phyloP scores from a whole-genome alignment of 2,797 vertebrate genomes.

The Myotis myotis region DNA sequence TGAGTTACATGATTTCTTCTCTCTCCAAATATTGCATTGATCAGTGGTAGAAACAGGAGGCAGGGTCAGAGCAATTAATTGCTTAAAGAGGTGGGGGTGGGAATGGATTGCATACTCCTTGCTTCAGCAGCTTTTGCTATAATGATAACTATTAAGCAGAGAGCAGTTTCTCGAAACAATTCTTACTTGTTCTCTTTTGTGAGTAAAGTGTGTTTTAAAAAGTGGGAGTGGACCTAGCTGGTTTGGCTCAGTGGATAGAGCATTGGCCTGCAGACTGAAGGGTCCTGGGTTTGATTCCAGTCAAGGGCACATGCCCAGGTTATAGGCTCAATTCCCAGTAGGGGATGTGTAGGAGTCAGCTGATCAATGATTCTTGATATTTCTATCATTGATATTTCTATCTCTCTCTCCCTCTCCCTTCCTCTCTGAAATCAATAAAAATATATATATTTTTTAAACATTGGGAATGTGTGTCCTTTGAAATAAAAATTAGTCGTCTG shows the following conservation, averaged over 20 bases:
- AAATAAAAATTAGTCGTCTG: constrained; percentile 12
- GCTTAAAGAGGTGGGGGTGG: not conserved
- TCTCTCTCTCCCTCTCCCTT: too few relatives aligned
- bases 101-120: not conserved
- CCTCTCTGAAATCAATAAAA: too few relatives aligned
- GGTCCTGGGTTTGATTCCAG: too few relatives aligned
- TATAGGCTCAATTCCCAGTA: too few relatives aligned
- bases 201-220: not conserved
- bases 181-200: not conserved
- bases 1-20: not conserved
- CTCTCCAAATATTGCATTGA: not conserved
- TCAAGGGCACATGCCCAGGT: too few relatives aligned
- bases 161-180: constrained; percentile 11
- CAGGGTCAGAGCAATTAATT: not conserved
- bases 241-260: too few relatives aligned
- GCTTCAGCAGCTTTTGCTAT: not conserved
- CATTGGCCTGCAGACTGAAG: too few relatives aligned
- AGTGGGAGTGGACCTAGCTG: not conserved
- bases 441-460: too few relatives aligned
- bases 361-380: too few relatives aligned
- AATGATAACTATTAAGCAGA: not conserved
- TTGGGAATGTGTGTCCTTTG: not conserved
- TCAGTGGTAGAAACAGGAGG: not conserved
- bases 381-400: too few relatives aligned
- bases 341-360: too few relatives aligned